A percentile compares a stretch with the other conserved stretches of the same genome.
Conservation (phyloP, 2,888 invertebrate species). For the Dasypolia templi region DNA sequence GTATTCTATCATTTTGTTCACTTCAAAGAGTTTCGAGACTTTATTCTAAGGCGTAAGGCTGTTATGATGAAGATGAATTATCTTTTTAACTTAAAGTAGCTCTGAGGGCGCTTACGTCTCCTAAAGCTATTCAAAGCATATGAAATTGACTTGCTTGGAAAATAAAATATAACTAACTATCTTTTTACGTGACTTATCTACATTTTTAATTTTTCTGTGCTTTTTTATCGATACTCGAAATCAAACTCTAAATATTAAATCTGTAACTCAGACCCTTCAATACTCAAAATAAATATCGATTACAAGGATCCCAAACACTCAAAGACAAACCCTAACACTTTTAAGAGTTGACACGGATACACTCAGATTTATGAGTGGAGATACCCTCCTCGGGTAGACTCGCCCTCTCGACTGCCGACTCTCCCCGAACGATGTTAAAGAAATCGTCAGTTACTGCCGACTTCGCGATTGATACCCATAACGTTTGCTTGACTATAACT, state of each 20-base stretch:
- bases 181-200: neutral
- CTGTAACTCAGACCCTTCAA: conserved; percentile 1
- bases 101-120: conserved; percentile 12
- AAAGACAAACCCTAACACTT: conserved; percentile 62
- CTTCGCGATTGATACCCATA: conserved; percentile 70
- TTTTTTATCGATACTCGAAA: neutral
- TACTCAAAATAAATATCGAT: conserved; percentile 51
- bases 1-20: conserved; percentile 57
- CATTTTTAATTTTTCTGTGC: neutral
- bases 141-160: conserved; percentile 3
- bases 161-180: neutral
- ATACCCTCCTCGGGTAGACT: conserved; percentile 40
- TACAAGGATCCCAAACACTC: conserved; percentile 48
- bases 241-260: conserved; percentile 6
- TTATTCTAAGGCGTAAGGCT: conserved; percentile 45
- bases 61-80: conserved; percentile 52
- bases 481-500: conserved; percentile 60
- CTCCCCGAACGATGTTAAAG: conserved; percentile 73
- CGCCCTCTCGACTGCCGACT: conserved; percentile 41
- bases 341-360: conserved; percentile 66
- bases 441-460: conserved; percentile 72
- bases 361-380: conserved; percentile 60
- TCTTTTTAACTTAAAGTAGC: conserved; percentile 31
- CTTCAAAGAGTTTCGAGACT: conserved; percentile 51
- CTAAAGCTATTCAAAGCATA: neutral